Conservation (phyloP, 1,140 invertebrate genomes). For the Pemphigus obesinymphae region DNA sequence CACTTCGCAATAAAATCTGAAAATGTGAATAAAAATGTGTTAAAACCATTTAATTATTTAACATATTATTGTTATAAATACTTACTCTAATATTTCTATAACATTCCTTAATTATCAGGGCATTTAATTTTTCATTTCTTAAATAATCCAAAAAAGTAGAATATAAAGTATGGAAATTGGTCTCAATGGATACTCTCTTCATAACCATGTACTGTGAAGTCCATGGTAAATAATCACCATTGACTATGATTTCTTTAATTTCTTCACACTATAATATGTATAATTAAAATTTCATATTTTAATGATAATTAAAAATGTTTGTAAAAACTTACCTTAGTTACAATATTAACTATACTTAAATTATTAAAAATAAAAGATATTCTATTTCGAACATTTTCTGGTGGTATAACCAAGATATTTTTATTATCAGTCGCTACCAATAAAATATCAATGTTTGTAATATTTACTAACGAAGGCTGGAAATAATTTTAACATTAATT, state of each 20-base stretch:
- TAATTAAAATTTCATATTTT: neutral
- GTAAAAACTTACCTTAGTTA: slow-evolving; percentile 65
- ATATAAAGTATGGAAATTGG: slow-evolving; percentile 95
- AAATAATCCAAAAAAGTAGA: slow-evolving; percentile 92
- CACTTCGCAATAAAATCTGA: slow-evolving; percentile 80
- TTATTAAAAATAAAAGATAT: slow-evolving; percentile 99
- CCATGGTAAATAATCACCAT: slow-evolving; percentile 92
- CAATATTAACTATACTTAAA: slow-evolving; percentile 89
- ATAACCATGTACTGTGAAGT: slow-evolving; percentile 96
- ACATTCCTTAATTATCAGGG: slow-evolving; percentile 88
- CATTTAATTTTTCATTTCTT: slow-evolving; percentile 74
- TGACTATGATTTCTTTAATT: slow-evolving; percentile 77
- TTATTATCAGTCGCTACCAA: slow-evolving; percentile 91
- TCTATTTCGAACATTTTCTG: slow-evolving; percentile 84
- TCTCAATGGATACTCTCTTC: slow-evolving; percentile 96
- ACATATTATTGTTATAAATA: neutral
- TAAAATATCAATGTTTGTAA: slow-evolving; percentile 95
- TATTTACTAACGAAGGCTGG: slow-evolving; percentile 89
- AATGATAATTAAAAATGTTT: neutral
- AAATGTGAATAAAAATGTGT: neutral
- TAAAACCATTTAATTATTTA: neutral
- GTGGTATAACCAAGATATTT: slow-evolving; percentile 74
- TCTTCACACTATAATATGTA: slow-evolving; percentile 70
- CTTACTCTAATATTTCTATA: slow-evolving; percentile 89
- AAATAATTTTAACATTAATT: neutral